A percentile compares a stretch with the other conserved stretches of the same genome.
phyloP scores from a whole-genome alignment of 2,113 vertebrate species.

The Odocoileus hemionus region DNA sequence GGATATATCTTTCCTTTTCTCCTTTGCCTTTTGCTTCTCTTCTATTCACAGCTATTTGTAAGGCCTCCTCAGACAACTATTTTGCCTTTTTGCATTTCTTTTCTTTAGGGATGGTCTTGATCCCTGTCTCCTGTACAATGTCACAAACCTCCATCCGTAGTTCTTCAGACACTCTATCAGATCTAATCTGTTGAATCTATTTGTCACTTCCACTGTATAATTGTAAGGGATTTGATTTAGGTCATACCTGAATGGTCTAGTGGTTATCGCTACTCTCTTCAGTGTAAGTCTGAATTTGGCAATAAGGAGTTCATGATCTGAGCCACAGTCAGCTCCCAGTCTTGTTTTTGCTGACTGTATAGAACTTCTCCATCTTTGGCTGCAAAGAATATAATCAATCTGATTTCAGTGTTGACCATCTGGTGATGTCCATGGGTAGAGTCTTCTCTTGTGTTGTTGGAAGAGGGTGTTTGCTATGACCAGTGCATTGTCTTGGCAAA shows the following conservation, averaged over 20 bases:
- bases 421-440: not conserved
- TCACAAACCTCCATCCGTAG: not conserved
- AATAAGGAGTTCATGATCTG: not conserved
- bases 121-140: not conserved
- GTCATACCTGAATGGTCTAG: not conserved
- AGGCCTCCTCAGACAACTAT: not conserved
- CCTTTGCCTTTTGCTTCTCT: not conserved
- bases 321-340: not conserved
- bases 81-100: not conserved
- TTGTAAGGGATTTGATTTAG: not conserved
- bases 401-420: not conserved
- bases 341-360: not conserved
- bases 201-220: not conserved
- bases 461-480: not conserved
- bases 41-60: not conserved
- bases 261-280: not conserved
- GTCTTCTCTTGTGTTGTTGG: not conserved
- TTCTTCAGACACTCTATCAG: not conserved
- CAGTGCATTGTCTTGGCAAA: not conserved
- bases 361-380: not conserved
- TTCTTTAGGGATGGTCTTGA: not conserved
- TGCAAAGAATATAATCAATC: not conserved
- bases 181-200: not conserved
- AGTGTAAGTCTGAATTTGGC: not conserved
- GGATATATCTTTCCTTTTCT: not conserved